These are phyloP conservation scores for Rostratula benghalensis DNA, from an alignment of 2,113 vertebrate genomes.

Conservation along the genomic window DNA sequence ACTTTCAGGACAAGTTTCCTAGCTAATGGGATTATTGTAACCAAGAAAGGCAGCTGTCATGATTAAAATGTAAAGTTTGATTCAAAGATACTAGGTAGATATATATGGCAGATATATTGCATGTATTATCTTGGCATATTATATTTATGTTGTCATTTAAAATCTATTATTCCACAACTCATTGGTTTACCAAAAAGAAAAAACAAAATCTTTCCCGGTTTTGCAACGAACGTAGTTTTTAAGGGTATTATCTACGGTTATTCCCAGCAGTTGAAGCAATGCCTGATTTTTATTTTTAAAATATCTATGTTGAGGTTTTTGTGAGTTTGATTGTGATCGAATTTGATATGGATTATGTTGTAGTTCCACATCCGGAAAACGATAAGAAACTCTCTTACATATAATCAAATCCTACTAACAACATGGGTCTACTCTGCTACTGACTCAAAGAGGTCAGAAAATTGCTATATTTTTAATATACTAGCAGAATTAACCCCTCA, in stretches of 20 bases:
- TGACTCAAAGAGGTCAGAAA: background rate
- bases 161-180: background rate
- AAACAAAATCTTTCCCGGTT: background rate
- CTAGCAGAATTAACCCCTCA: background rate
- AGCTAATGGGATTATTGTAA: background rate
- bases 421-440: background rate
- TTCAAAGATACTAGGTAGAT: background rate
- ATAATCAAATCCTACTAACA: background rate
- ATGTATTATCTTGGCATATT: background rate
- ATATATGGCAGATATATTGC: background rate
- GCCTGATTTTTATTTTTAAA: background rate
- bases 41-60: background rate
- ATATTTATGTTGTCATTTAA: background rate
- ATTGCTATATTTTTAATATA: background rate
- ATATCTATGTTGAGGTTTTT: background rate
- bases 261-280: background rate
- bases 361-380: background rate
- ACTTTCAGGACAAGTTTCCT: background rate
- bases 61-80: background rate
- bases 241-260: background rate
- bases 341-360: background rate
- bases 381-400: rapidly evolving
- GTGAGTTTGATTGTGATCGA: background rate
- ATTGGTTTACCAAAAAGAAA: background rate
- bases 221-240: background rate